Evolutionary conservation across 2,797 vertebrate genomes (phyloP), one percentile per base, ranked within the genome.

Genomic region (Enteromius mattozi): DNA sequence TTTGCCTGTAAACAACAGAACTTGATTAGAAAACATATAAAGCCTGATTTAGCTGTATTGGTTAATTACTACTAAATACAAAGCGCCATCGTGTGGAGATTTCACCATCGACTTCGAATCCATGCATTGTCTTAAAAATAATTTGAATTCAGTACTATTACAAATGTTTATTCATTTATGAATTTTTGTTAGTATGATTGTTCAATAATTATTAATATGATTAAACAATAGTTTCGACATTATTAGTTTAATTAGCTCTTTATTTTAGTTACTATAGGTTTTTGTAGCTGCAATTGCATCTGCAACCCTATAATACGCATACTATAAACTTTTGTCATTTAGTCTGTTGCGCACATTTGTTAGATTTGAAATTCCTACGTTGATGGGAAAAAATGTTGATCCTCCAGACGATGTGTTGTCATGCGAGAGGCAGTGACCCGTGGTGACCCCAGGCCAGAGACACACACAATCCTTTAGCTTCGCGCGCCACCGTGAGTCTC

Each of bases 401-500:
- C 69, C 51, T 72, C 63, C 66, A 35, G 80, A 81, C 82, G 75
- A 72, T 40, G 87, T 80, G 94, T 94, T 94, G 94, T 94, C 91
- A 92, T 87, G 94, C 90, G 65, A 89, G 90, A 92, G 85, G 91
- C 90, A 86, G 84, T 94, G 93, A 95, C 92, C 94, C 94, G 91
- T 93, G 92, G 85, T 92, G 94, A 95, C 93, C 94, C 81, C 59
- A 81, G 66, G 88, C 85, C 90, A 89, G 87, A 89, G 91, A 88
- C 88, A 9, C 82, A 86, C 88, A 87, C 91, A 92, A 93, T 94
- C 92, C 89, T 90, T 90, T 93, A 86, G 93, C 90, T 91, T 92
- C 91, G 92, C 88, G 94, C 94, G 94, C 94, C 95, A 92, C 92
- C 95, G 90, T 94, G 90, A 91, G 94, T 91, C 92, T 90, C 90